These are phyloP conservation scores for Nymphalis io DNA, from an alignment of 1,140 invertebrate genomes.

Conservation along the genomic window DNA sequence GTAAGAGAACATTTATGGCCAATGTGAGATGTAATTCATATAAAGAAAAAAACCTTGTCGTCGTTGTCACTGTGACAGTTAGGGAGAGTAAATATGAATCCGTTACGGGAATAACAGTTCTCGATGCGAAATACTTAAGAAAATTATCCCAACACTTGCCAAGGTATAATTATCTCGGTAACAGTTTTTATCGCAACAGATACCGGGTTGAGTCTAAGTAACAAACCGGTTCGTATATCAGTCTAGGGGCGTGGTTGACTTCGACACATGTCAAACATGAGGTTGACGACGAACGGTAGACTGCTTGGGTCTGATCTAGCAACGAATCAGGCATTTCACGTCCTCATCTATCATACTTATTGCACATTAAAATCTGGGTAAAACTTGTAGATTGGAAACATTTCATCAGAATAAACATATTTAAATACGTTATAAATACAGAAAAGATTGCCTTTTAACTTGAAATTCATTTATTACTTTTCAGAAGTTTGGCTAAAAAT, in stretches of 20 bases:
- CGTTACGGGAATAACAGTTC: neutral
- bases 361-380: too few species aligned
- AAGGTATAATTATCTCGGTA: conserved; percentile 16
- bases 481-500: too few species aligned
- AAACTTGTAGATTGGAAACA: too few species aligned
- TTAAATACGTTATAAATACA: too few species aligned
- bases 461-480: too few species aligned
- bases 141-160: conserved; percentile 2
- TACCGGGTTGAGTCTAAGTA: neutral
- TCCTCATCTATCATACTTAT: too few species aligned
- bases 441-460: too few species aligned
- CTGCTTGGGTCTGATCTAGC: neutral
- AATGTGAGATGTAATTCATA: too few species aligned
- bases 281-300: neutral
- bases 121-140: neutral
- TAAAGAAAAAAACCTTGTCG: neutral
- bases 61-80: neutral
- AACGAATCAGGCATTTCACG: neutral
- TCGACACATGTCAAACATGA: conserved; percentile 24
- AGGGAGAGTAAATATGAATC: neutral
- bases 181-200: conserved; percentile 13
- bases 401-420: too few species aligned
- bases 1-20: too few species aligned
- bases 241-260: conserved; percentile 20
- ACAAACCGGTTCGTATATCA: neutral